A percentile compares a stretch with the other conserved stretches of the same genome.
Conservation (phyloP, 2,888 invertebrate species). For the Seira ritae region DNA sequence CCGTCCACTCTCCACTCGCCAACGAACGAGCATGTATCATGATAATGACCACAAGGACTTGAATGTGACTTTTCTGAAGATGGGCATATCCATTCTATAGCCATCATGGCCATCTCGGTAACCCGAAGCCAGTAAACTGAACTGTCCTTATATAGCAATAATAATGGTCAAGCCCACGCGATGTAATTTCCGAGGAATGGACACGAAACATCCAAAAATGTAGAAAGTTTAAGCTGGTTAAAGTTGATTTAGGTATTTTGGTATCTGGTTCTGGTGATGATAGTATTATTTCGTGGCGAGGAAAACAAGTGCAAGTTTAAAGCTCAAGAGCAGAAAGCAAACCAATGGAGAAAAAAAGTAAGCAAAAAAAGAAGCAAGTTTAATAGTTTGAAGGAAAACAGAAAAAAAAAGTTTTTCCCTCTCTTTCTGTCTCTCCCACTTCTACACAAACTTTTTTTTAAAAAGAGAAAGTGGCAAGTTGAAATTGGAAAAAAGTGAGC, state of each 20-base stretch:
- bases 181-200: background rate
- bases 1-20: too few species aligned
- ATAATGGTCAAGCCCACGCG: slow-evolving; percentile 48
- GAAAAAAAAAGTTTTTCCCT: too few species aligned
- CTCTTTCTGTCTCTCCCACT: background rate
- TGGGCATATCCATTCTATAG: too few species aligned
- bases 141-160: slow-evolving; percentile 48
- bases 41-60: slow-evolving; percentile 22
- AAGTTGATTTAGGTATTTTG: background rate
- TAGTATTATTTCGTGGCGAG: background rate
- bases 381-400: background rate
- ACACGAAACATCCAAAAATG: too few species aligned
- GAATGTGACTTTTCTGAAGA: slow-evolving; percentile 20
- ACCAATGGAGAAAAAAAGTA: background rate
- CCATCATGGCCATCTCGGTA: slow-evolving; percentile 30
- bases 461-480: slow-evolving; percentile 5
- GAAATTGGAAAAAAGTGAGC: slow-evolving; percentile 13
- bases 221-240: too few species aligned
- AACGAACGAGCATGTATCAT: slow-evolving; percentile 16
- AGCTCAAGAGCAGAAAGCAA: background rate
- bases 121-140: slow-evolving; percentile 22
- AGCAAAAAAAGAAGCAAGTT: background rate
- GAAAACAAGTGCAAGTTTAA: too few species aligned
- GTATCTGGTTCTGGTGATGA: background rate
- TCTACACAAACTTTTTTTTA: background rate